Conservation (phyloP, 2,888 invertebrate species). For the Helleia helle region DNA sequence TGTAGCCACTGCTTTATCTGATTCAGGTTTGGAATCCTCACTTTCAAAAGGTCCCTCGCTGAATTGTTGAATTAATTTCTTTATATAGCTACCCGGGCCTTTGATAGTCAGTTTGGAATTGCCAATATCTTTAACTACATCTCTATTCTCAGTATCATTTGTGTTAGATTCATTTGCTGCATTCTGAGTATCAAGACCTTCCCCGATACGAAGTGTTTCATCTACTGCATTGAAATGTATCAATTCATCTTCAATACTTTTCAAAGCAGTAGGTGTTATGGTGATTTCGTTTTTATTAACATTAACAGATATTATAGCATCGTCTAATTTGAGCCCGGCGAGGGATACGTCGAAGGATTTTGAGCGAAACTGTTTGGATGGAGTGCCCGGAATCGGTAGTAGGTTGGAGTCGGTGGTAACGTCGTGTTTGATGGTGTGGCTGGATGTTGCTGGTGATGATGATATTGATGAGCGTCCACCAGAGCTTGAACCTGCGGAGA, state of each 20-base stretch:
- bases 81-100: slow-evolving; percentile 64
- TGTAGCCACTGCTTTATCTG: slow-evolving; percentile 45
- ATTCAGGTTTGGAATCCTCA: slow-evolving; percentile 52
- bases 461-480: slow-evolving; percentile 56
- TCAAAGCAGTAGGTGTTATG: slow-evolving; percentile 55
- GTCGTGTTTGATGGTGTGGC: slow-evolving; percentile 42
- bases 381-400: slow-evolving; percentile 45
- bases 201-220: slow-evolving; percentile 50
- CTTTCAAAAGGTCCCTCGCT: slow-evolving; percentile 59
- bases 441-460: slow-evolving; percentile 54
- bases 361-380: slow-evolving; percentile 63
- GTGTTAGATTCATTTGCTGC: slow-evolving; percentile 46
- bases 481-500: slow-evolving; percentile 66
- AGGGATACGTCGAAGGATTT: slow-evolving; percentile 72
- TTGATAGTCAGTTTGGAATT: slow-evolving; percentile 50
- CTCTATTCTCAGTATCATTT: slow-evolving; percentile 28
- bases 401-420: slow-evolving; percentile 41
- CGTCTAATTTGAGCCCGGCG: slow-evolving; percentile 44
- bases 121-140: slow-evolving; percentile 29
- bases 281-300: slow-evolving; percentile 56
- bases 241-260: slow-evolving; percentile 31
- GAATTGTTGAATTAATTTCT: slow-evolving; percentile 64
- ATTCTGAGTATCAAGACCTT: slow-evolving; percentile 48
- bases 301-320: slow-evolving; percentile 56
- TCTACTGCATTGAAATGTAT: slow-evolving; percentile 42